Conservation (phyloP, 2,113 vertebrate genomes). For the Daphoenositta chrysoptera region DNA sequence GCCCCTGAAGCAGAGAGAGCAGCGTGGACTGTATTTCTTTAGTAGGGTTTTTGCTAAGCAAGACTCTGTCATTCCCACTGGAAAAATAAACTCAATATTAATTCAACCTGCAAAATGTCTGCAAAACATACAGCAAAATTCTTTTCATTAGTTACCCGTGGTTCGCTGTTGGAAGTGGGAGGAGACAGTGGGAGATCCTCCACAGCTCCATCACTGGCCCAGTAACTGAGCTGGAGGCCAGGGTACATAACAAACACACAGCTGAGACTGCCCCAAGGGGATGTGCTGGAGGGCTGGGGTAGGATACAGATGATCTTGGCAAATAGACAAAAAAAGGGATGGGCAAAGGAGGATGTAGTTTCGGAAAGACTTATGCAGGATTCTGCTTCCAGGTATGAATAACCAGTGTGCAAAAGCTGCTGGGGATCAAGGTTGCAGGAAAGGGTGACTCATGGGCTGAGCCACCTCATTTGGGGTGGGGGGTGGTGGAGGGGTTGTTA, state of each 20-base stretch:
- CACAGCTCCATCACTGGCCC: not conserved
- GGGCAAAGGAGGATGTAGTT: not conserved
- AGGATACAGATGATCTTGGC: not conserved
- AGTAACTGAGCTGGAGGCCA: not conserved
- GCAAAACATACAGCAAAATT: not conserved
- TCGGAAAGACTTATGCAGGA: not conserved
- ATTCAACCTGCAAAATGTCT: not conserved
- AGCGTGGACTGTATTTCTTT: not conserved
- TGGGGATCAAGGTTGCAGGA: not conserved
- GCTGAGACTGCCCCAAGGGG: not conserved
- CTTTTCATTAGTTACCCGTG: accelerated
- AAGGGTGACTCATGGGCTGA: not conserved
- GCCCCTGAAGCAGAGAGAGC: not conserved
- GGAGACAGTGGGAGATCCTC: not conserved
- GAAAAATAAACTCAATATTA: not conserved
- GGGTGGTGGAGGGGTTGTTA: not conserved
- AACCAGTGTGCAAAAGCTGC: not conserved
- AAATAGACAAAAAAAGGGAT: accelerated
- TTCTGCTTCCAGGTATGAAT: not conserved
- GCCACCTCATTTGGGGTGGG: not conserved
- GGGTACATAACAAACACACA: not conserved
- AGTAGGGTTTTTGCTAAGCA: not conserved
- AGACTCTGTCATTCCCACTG: not conserved
- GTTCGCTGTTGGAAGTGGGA: not conserved
- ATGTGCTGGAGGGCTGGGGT: too few relatives aligned